Evolutionary conservation across 2,797 vertebrate species (phyloP).

Genomic region (Arnoldichthys spilopterus): DNA sequence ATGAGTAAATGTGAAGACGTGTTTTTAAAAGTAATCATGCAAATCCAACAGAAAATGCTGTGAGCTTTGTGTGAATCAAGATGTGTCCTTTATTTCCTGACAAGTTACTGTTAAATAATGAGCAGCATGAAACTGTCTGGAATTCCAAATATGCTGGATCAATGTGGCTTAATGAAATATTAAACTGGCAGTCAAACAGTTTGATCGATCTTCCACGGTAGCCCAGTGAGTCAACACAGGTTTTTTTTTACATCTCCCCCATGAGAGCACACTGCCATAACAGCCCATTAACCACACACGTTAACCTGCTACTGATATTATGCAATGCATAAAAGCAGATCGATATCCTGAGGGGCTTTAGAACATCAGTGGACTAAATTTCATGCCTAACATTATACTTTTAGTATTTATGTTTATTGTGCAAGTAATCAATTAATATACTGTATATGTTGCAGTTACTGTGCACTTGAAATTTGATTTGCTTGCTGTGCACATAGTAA

Average conservation of each 20-base stretch:
- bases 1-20: not conserved
- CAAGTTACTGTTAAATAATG: conserved; percentile 55
- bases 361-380: not conserved
- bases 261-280: conserved; percentile 27
- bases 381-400: not conserved
- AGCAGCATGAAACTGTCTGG: conserved; percentile 40
- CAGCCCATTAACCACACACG: not conserved
- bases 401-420: not conserved
- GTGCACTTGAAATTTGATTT: not conserved
- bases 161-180: conserved; percentile 66
- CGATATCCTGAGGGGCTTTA: not conserved
- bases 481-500: not conserved
- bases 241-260: conserved; percentile 33
- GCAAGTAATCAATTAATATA: too few relatives aligned
- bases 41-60: not conserved
- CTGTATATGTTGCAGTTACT: not conserved
- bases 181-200: conserved; percentile 67
- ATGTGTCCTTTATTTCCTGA: conserved; percentile 30
- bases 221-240: conserved; percentile 41
- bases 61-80: conserved; percentile 26
- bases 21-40: conserved; percentile 18
- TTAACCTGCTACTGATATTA: conserved; percentile 10
- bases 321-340: not conserved
- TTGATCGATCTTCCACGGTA: conserved; percentile 41
- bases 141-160: conserved; percentile 58